Base-by-base conservation (phyloP, 2,888 invertebrate genomes). In the Diadromus collaris region DNA sequence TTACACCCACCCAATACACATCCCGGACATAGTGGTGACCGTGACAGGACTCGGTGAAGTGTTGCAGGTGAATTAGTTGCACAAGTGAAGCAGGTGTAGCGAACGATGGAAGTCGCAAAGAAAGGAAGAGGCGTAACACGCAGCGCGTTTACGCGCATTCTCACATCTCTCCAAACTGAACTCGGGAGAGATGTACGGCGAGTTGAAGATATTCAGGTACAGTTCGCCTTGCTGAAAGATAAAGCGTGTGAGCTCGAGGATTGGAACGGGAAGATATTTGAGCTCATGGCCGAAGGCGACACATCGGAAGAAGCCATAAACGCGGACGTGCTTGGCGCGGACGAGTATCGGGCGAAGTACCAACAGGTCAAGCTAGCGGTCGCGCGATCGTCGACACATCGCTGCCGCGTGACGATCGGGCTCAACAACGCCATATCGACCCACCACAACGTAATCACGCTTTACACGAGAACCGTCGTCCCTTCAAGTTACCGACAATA, bases 161-260 rank as follows among this genome's bases (percentile, higher is more conserved):
- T 46, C 41, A 24, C 9, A 24, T 21, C 13, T 27, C 27, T 67
- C n/a, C 44, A n/a, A 44, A 5, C 3, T 21, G 48, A 67, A 19
- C 51, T 51, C 24, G 21, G 0, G 0, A 24, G 51, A 24, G 51
- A 9, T 10, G 10, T 6, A 4, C 51, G 21, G 10, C 21, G 7
- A 51, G 24, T 51, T 0, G 0, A 0, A 1, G 51, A 51, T 21
- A 7, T 51, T 6, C 48, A 46, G 16, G 48, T 54, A 13, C 67
- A 70, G 13, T 70, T 34, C 46, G 70, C 70, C 19, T 16, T 70
- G 13, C 60, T 70, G 9, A 70, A 46, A 46, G 70, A 70, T 6
- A 68, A 68, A 41, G 29, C 41, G n/a, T 24, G 34, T 38, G 54
- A 68, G 21, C 41, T 68, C 38, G 56, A 68, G 16, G 54, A 38